phyloP scores from a whole-genome alignment of 1,140 invertebrate species.

The Protaetia brevitarsis region DNA sequence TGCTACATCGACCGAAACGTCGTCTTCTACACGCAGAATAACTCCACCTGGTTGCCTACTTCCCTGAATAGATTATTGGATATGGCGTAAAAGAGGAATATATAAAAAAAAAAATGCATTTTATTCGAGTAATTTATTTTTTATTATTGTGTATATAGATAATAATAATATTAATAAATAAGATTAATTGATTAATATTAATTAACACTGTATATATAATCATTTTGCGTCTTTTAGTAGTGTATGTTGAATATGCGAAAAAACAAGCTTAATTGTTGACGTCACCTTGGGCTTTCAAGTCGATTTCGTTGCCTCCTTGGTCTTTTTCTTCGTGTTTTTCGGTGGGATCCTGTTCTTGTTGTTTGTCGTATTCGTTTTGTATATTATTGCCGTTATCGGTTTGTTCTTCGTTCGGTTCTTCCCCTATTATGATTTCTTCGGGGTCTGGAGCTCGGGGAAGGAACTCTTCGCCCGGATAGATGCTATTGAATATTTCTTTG shows the following conservation, averaged over 20 bases:
- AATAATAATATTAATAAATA: too few species aligned
- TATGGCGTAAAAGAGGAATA: conserved; percentile 47
- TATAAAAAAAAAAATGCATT: neutral
- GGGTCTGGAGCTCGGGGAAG: conserved; percentile 92
- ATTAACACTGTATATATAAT: neutral
- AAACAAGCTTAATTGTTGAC: neutral
- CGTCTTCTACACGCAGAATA: conserved; percentile 61
- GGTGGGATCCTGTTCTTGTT: neutral
- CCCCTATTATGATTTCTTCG: conserved; percentile 89
- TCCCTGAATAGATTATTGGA: conserved; percentile 62
- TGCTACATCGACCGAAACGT: conserved; percentile 79
- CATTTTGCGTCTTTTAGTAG: neutral
- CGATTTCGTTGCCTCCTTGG: neutral
- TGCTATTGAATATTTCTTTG: conserved; percentile 74
- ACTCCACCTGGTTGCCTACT: conserved; percentile 67
- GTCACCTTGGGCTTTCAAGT: conserved; percentile 15
- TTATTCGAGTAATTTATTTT: conserved; percentile 22
- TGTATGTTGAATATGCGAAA: conserved; percentile 12
- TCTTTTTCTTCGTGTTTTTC: neutral
- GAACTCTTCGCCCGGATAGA: conserved; percentile 87
- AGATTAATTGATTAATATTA: conserved; percentile 1
- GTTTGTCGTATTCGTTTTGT: conserved; percentile 25
- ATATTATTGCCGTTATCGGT: conserved; percentile 50
- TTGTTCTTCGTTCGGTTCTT: conserved; percentile 39
- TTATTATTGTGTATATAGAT: conserved; percentile 24